phyloP scores from a whole-genome alignment of 2,113 vertebrate species.

The Phalacrocorax carbo region DNA sequence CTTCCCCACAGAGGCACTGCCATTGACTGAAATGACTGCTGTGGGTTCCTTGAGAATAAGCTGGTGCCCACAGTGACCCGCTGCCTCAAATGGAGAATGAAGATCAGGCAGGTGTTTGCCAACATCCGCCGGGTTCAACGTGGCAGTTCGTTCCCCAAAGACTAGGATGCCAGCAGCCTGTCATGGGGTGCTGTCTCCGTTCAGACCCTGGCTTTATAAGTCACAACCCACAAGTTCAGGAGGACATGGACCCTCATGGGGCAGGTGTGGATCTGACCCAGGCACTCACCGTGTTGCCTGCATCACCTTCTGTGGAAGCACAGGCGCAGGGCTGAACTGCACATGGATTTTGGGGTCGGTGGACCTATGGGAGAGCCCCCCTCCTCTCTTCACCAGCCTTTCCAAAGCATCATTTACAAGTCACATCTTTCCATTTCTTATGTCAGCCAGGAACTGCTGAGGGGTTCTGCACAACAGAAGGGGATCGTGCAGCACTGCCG shows the following conservation, averaged over 20 bases:
- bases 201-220: background rate
- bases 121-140: rapidly evolving
- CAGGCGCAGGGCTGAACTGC: background rate
- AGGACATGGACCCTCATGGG: rapidly evolving
- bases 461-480: background rate
- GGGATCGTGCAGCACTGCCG: background rate
- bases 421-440: background rate
- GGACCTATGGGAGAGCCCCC: background rate
- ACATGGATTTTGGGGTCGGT: too few species aligned
- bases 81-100: background rate
- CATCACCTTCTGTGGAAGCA: background rate
- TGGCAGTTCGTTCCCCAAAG: background rate
- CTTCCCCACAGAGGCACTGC: background rate
- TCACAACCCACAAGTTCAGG: background rate
- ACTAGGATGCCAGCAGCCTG: rapidly evolving
- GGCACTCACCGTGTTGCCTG: background rate
- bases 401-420: background rate
- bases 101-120: background rate
- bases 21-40: rapidly evolving
- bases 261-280: background rate
- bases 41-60: background rate
- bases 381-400: background rate
- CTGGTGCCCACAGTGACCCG: rapidly evolving
- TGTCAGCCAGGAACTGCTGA: background rate
- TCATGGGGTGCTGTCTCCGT: background rate